Percentiles rank a stretch among this genome's conserved stretches.
phyloP scores from a whole-genome alignment of 2,113 vertebrate species.

The Microcebus tavaratra region DNA sequence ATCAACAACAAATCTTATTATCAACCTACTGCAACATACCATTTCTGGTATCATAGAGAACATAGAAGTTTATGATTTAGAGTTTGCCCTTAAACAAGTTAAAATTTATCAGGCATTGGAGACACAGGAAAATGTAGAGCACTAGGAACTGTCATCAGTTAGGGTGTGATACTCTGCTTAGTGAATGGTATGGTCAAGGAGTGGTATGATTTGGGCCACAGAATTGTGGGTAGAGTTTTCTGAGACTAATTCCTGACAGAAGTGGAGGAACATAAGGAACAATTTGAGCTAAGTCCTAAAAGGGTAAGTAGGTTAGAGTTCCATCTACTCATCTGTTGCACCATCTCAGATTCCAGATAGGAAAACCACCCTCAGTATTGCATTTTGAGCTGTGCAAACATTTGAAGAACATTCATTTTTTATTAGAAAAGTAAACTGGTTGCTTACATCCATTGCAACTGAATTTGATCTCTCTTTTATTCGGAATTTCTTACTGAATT shows the following conservation, averaged over 20 bases:
- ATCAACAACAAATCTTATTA: neutral
- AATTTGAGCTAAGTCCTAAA: neutral
- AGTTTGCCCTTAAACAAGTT: neutral
- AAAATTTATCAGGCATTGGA: neutral
- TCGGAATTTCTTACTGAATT: constrained; percentile 29
- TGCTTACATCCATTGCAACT: constrained; percentile 19
- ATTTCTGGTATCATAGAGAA: neutral
- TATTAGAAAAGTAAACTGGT: constrained; percentile 23
- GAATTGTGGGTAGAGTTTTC: neutral
- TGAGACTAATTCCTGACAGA: neutral
- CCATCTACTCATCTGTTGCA: neutral
- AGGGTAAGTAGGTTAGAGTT: neutral
- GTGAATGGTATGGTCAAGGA: neutral
- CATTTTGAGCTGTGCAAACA: neutral
- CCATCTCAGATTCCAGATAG: neutral
- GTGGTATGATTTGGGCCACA: neutral
- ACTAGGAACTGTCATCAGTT: neutral
- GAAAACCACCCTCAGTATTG: neutral
- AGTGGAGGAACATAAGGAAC: neutral
- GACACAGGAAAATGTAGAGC: neutral
- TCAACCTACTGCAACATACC: neutral
- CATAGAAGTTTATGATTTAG: neutral
- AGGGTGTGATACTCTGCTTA: neutral
- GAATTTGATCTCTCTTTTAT: constrained; percentile 37
- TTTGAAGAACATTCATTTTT: constrained; percentile 7